Evolutionary conservation across 2,888 invertebrate genomes (phyloP), one percentile per base, ranked within the genome.

Genomic region (Watsonalla binaria): DNA sequence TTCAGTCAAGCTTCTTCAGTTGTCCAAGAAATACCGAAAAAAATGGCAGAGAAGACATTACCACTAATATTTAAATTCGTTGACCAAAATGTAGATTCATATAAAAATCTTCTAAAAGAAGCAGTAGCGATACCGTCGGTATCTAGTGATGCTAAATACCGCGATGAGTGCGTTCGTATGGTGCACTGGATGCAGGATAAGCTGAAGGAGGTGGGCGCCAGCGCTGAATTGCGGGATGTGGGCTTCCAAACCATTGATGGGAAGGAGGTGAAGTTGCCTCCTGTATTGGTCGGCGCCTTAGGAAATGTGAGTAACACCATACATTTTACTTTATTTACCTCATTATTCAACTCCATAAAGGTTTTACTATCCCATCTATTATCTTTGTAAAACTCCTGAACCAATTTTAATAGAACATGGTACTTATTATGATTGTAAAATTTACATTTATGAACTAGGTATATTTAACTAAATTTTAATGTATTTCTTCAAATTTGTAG

Each of bases 51-150:
- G 37, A 85, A 79, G 67, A 71, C 75, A 52, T 78, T 89, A 56
- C 80, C 88, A 33, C 78, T 86, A 64, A 68, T 92, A 59, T 92
- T 91, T 68, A 96, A 96, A 47, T 93, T 94, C 72, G 94, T 99
- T 57, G 98, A 98, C 74, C 85, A 92, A 50, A 94, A 98, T 78
- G 93, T 95, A 74, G 79, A 84, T 4, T 91, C 92, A 53, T 99
- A 96, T 78, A 95, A 99, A 58, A 89, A 94, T 50, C 93, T 94
- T 59, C 90, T 99, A 55, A 92, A 93, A 54, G 96, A 97, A 74
- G 96, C 96, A 0, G 98, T 99, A 34, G 96, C 96, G 5, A 99
- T 99, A 73, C 95, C 96, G 68, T 98, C 98, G 6, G 98, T 99
- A n/a, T 99, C 99, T 33, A 95, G 97, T 74, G 97, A 96, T 94